Evolutionary conservation across 2,113 vertebrate species (phyloP), one percentile per base, ranked within the genome.

Genomic region (Neofelis nebulosa): DNA sequence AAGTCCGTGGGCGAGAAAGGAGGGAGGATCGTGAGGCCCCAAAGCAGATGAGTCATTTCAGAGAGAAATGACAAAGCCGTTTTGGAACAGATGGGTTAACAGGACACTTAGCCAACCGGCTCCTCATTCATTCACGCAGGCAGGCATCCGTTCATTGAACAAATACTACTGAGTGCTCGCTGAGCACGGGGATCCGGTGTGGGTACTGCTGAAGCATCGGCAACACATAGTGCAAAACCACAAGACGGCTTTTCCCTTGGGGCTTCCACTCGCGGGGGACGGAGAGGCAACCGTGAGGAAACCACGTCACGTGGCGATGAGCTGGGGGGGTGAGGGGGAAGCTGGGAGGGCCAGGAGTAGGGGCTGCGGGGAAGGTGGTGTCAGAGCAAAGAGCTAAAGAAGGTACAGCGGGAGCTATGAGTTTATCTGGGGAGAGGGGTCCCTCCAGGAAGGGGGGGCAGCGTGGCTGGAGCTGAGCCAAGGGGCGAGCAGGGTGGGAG

Each of bases 21-120:
- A 79, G 81, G 74, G 57, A 92, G 76, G 55, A 52, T n/a, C 2
- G 12, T 36, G 89, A 93, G 96, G 86, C 25, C 66, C 29, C 1
- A 3, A n/a, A 97, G 87, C n/a, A 27, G 82, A 50, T 97, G 98
- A 97, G 68, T 98, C 97, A 98, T 13, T 12, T 10, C 61, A 69
- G 89, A 94, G 65, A 48, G 38, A 89, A 95, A 82, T 50, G 97
- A 83, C 95, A 89, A 76, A 33, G 61, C 93, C 7, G 0, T 66
- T 83, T 85, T 76, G 68, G 93, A 91, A 31, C 50, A 41, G 69
- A 68, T 2, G 29, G 81, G 52, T 25, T 3, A 73, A 61, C 36
- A 5, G 81, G 80, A 50, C 80, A 21, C 74, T 48, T 33, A 80
- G 55, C 83, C 36, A 82, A 45, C 0, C 45, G 11, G 31, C 1